Evolutionary conservation across 2,113 vertebrate genomes (phyloP).

Genomic region (Actenoides hombroni): DNA sequence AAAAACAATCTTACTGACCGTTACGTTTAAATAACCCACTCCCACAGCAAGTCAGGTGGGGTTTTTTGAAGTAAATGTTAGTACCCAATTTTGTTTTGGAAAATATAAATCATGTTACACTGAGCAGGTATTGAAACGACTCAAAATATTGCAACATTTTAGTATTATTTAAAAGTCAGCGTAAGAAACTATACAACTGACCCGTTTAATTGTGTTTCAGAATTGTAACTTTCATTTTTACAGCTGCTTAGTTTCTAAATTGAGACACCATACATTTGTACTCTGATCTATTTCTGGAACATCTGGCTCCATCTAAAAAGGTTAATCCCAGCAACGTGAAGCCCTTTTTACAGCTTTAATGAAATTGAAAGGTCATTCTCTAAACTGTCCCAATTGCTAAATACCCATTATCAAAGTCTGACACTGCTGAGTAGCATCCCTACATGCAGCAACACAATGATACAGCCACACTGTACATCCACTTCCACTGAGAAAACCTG

Average conservation of each 20-base stretch:
- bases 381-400: constrained; percentile 20
- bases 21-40: neutral
- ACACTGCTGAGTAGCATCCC: neutral
- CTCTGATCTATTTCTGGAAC: constrained; percentile 28
- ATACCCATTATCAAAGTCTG: constrained; percentile 24
- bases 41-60: neutral
- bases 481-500: neutral
- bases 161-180: constrained; percentile 30
- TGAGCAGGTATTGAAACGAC: neutral
- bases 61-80: neutral
- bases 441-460: neutral
- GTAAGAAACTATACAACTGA: constrained; percentile 27
- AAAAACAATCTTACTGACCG: neutral
- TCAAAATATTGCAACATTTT: constrained; percentile 23
- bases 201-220: constrained; percentile 15
- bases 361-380: constrained; percentile 53
- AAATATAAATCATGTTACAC: neutral
- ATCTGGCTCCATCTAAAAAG: constrained; percentile 44
- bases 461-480: neutral
- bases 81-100: neutral
- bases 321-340: constrained; percentile 55
- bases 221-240: neutral
- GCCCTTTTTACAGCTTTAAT: constrained; percentile 48
- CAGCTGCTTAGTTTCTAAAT: constrained; percentile 44
- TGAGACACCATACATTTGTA: constrained; percentile 10